phyloP scores from a whole-genome alignment of 2,888 invertebrate species.

The Polyploca ridens region DNA sequence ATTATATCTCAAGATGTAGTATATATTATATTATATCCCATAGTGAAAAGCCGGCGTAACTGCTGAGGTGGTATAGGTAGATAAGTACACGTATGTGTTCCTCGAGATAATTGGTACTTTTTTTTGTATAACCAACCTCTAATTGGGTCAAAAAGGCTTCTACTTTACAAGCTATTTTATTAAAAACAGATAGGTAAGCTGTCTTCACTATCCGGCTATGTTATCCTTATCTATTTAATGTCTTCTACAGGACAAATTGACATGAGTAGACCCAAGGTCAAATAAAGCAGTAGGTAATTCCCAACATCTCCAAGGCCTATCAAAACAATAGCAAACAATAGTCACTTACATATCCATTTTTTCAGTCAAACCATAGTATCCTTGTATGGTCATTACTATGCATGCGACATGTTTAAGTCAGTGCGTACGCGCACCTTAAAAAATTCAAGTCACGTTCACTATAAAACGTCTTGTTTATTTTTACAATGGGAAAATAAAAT shows the following conservation, averaged over 20 bases:
- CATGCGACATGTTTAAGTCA: conserved; percentile 7
- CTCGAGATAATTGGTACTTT: no score
- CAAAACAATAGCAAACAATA: conserved; percentile 14
- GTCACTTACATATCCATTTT: conserved; percentile 20
- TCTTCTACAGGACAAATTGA: background rate
- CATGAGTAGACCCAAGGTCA: background rate
- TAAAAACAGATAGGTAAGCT: no score
- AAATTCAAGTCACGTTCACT: conserved; percentile 15
- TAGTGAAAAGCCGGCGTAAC: no score
- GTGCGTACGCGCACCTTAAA: conserved; percentile 2
- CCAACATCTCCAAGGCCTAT: conserved; percentile 14
- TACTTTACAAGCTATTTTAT: no score
- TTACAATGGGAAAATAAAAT: conserved; percentile 11
- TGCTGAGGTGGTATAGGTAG: no score
- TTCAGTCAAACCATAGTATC: conserved; percentile 7
- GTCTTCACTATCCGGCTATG: background rate
- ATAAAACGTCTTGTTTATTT: conserved; percentile 11
- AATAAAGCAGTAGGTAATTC: conserved; percentile 6
- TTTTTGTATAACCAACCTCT: no score
- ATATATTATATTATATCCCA: no score
- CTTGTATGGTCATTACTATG: conserved; percentile 17
- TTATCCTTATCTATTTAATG: background rate
- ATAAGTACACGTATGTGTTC: no score
- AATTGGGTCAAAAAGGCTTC: no score
- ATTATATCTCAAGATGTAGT: no score